These are phyloP conservation scores for Candidula unifasciata DNA, from an alignment of 2,888 invertebrate species.

Conservation along the genomic window DNA sequence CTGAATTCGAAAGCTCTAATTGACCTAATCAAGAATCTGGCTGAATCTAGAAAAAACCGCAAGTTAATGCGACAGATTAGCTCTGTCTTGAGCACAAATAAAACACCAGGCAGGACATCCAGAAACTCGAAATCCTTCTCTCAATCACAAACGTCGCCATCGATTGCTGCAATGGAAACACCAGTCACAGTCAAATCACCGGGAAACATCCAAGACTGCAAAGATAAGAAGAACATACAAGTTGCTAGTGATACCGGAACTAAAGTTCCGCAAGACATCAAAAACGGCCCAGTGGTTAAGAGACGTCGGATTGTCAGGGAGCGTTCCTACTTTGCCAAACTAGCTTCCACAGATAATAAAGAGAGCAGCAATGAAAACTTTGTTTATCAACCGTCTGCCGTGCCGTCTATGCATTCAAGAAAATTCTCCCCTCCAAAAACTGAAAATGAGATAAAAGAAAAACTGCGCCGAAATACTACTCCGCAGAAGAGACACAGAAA, in stretches of 20 bases:
- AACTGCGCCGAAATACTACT: not conserved
- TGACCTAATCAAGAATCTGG: not conserved
- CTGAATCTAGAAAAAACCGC: not conserved
- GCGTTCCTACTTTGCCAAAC: not conserved
- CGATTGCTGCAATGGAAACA: not conserved
- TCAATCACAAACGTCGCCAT: not conserved
- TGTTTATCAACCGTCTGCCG: not conserved
- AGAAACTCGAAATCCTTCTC: not conserved
- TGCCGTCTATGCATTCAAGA: not conserved
- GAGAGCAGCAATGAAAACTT: not conserved
- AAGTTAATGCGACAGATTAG: not conserved
- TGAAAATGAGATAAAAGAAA: not conserved
- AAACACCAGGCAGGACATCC: not conserved
- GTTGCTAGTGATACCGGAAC: not conserved
- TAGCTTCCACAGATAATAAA: not conserved
- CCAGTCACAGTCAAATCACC: not conserved
- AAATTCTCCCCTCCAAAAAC: not conserved
- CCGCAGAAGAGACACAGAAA: not conserved
- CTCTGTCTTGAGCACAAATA: not conserved
- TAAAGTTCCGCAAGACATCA: not conserved
- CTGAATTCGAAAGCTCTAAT: not conserved
- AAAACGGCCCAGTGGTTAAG: not conserved
- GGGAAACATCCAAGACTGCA: not conserved
- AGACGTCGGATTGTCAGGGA: not conserved
- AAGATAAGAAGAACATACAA: not conserved